Percentiles rank a stretch among this genome's conserved stretches.
phyloP scores from a whole-genome alignment of 2,888 invertebrate genomes.

The Drosophila cracens region DNA sequence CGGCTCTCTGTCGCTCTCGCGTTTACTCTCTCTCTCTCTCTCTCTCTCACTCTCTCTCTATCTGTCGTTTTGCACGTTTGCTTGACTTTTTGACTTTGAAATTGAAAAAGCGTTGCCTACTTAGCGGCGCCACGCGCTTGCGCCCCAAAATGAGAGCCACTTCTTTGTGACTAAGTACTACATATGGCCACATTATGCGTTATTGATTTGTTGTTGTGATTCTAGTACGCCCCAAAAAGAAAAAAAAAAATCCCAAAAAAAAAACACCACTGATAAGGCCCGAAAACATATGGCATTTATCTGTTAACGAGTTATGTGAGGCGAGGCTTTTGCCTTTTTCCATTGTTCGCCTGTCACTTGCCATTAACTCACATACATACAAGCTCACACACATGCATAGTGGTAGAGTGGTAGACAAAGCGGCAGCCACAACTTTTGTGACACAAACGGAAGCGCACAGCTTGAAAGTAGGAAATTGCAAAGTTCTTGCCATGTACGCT shows the following conservation, averaged over 20 bases:
- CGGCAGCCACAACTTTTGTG: conserved; percentile 58
- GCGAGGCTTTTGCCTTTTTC: conserved; percentile 47
- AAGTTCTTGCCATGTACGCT: conserved; percentile 67
- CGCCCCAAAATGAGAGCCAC: conserved; percentile 40
- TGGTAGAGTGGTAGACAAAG: conserved; percentile 40
- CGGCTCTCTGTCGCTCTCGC: conserved; percentile 11
- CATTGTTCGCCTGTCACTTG: conserved; percentile 70
- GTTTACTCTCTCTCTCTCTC: not conserved
- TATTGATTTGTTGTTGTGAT: conserved; percentile 69
- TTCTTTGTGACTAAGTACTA: conserved; percentile 18
- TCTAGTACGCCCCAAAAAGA: conserved; percentile 8
- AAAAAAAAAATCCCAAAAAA: not conserved
- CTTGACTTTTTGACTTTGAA: conserved; percentile 79
- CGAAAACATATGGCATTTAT: conserved; percentile 55
- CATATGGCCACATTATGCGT: conserved; percentile 47
- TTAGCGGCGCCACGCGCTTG: conserved; percentile 66
- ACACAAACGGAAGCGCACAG: conserved; percentile 64
- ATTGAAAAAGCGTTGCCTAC: conserved; percentile 71
- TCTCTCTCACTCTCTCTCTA: conserved; percentile 12
- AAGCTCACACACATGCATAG: not conserved
- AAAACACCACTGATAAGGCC: conserved; percentile 41
- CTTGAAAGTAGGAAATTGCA: conserved; percentile 74
- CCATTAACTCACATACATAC: conserved; percentile 47
- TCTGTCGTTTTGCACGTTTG: conserved; percentile 13
- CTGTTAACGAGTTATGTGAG: conserved; percentile 62